Percentiles rank a stretch among this genome's conserved stretches.
Evolutionary conservation across 2,113 vertebrate species (phyloP).

Genomic region (Apistogramma diplotaenia): DNA sequence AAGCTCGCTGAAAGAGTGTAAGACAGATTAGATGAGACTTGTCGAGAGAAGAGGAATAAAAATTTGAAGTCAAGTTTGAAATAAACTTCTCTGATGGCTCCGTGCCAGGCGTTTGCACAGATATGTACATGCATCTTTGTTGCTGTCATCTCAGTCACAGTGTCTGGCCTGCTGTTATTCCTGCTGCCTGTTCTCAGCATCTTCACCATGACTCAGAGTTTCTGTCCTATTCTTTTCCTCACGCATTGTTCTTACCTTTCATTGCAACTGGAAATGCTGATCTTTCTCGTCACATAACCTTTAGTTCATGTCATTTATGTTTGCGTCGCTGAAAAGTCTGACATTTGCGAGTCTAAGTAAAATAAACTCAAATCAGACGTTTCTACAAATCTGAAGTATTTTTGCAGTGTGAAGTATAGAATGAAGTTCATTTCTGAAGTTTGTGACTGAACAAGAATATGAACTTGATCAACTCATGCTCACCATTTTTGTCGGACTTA

Average conservation of each 20-base stretch:
- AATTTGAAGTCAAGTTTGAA: neutral
- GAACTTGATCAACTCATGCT: neutral
- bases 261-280: neutral
- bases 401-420: neutral
- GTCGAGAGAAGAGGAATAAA: neutral
- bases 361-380: neutral
- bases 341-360: neutral
- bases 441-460: neutral
- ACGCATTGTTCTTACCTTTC: neutral
- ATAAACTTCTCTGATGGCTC: neutral
- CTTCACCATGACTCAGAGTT: neutral
- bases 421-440: neutral
- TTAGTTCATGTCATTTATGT: neutral
- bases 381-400: neutral
- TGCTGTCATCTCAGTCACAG: neutral
- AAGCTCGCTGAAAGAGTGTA: neutral
- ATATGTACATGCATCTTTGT: neutral
- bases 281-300: neutral
- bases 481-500: neutral
- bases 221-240: neutral
- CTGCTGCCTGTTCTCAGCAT: neutral
- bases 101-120: neutral
- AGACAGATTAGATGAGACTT: slow-evolving; percentile 18
- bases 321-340: neutral
- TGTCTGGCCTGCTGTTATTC: neutral